These are phyloP conservation scores for Tupaia tana DNA, from an alignment of 2,113 vertebrate species.

Conservation along the genomic window DNA sequence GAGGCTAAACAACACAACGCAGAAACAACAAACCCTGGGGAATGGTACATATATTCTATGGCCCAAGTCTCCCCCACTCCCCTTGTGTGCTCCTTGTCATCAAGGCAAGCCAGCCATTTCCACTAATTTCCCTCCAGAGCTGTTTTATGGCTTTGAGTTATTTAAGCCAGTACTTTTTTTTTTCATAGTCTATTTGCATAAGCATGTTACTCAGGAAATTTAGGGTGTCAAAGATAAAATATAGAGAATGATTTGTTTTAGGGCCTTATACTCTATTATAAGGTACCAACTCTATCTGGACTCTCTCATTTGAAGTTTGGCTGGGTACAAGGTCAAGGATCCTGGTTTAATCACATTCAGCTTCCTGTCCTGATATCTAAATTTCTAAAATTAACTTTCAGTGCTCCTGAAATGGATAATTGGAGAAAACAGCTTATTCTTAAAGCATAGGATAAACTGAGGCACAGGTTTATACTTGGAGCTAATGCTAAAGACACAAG, in stretches of 20 bases:
- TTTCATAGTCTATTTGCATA: neutral
- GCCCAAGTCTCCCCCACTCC: too few species aligned
- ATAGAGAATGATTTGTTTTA: neutral
- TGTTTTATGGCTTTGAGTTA: neutral
- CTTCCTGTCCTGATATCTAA: neutral
- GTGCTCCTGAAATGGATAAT: neutral
- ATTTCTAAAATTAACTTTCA: neutral
- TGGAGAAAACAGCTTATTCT: neutral
- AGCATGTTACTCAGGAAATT: neutral
- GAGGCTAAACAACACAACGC: neutral
- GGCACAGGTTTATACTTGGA: neutral
- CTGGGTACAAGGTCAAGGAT: neutral
- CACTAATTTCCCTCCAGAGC: neutral
- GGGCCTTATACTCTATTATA: neutral
- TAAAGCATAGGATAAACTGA: neutral
- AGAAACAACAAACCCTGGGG: neutral
- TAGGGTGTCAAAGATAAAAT: neutral
- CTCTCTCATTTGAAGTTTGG: neutral
- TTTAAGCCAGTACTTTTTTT: neutral
- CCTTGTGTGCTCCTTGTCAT: rapidly evolving
- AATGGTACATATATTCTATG: too few species aligned
- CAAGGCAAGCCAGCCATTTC: neutral
- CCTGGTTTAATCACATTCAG: neutral
- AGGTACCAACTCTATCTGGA: neutral
- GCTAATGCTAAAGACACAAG: neutral